Conservation (phyloP, 2,888 invertebrate genomes). For the Tiliacea citrago region DNA sequence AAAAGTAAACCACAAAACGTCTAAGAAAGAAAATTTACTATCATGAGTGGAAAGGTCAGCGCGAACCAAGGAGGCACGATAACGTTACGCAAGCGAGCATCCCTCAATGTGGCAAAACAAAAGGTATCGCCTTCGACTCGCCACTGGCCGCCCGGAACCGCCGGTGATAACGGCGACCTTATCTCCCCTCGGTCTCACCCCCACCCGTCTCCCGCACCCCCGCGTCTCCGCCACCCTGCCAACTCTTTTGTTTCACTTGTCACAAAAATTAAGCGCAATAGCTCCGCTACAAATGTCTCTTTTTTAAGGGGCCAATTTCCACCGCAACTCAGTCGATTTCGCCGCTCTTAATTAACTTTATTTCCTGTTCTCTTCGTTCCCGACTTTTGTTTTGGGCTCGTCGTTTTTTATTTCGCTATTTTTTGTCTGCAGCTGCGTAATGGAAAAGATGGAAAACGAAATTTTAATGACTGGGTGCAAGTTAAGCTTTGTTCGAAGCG, state of each 20-base stretch:
- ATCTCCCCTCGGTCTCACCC: slow-evolving; percentile 79
- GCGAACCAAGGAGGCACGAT: slow-evolving; percentile 81
- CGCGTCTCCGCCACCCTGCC: slow-evolving; percentile 79
- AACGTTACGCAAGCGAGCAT: slow-evolving; percentile 89
- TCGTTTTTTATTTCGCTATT: slow-evolving; percentile 88
- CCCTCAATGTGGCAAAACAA: slow-evolving; percentile 89
- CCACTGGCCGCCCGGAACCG: slow-evolving; percentile 87
- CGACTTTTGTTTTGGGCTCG: slow-evolving; percentile 89
- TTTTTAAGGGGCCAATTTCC: slow-evolving; percentile 90
- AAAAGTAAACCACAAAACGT: slow-evolving; percentile 81
- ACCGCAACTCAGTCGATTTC: slow-evolving; percentile 91
- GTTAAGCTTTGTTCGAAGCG: slow-evolving; percentile 86
- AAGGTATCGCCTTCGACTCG: slow-evolving; percentile 89
- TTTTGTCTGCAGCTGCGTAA: slow-evolving; percentile 89
- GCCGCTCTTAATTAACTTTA: slow-evolving; percentile 91
- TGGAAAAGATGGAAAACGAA: slow-evolving; percentile 90
- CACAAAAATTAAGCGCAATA: slow-evolving; percentile 91
- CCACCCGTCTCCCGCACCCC: slow-evolving; percentile 67
- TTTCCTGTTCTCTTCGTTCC: slow-evolving; percentile 89
- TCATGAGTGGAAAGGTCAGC: slow-evolving; percentile 87
- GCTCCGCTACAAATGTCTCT: slow-evolving; percentile 90
- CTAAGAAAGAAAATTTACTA: slow-evolving; percentile 87
- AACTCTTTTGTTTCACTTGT: slow-evolving; percentile 91
- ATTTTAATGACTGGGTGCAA: slow-evolving; percentile 89
- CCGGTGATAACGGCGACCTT: slow-evolving; percentile 87